Base-by-base conservation (phyloP, 2,888 invertebrate species). In the Macroteleia sp. region DNA sequence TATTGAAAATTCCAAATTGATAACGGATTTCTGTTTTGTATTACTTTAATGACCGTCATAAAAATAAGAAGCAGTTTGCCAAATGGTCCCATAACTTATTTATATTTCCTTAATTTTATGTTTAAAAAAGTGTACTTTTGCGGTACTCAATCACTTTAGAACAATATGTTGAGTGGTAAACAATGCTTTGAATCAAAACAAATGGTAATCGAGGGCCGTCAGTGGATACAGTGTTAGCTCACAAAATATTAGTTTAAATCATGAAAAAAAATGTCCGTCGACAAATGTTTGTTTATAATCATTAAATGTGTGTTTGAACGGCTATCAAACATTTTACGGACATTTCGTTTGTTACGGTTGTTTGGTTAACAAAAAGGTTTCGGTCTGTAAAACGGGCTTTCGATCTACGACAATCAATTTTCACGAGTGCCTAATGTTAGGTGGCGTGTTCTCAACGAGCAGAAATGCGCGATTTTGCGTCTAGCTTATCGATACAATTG, bases 281-380 rank as follows among this genome's bases (percentile, higher is more conserved):
- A 32, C 54, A 52, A 70, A 61, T 44, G 56, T 71, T 71, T 71
- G 56, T 71, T 71, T 39, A 62, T 71, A 71, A 54, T 71, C 36
- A 48, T 62, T 62, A 62, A 71, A 71, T 71, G 54, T n/a, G 46
- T 46, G 46, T 61, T 71, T 41, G 59, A 32, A 19, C 30, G 36
- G 50, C 44, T 52, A 36, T 61, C 70, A 52, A 70, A 61, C 52
- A 54, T 46, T 54, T 71, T 32, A 20, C 54, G 54, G 46, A 2
- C 44, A 34, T 70, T 70, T 70, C 70, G 36, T 59, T 61, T 50
- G 56, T 61, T 52, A 30, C 59, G 22, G 14, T 16, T 70, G 48
- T 70, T 52, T 61, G 70, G 9, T 44, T 42, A 59, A 61, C 44
- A 52, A 61, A 59, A 59, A 61, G 34, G 50, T 17, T 42, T 3